Evolutionary conservation across 2,888 invertebrate genomes (phyloP), one percentile per base, ranked within the genome.

Genomic region (Drosophila mimica): DNA sequence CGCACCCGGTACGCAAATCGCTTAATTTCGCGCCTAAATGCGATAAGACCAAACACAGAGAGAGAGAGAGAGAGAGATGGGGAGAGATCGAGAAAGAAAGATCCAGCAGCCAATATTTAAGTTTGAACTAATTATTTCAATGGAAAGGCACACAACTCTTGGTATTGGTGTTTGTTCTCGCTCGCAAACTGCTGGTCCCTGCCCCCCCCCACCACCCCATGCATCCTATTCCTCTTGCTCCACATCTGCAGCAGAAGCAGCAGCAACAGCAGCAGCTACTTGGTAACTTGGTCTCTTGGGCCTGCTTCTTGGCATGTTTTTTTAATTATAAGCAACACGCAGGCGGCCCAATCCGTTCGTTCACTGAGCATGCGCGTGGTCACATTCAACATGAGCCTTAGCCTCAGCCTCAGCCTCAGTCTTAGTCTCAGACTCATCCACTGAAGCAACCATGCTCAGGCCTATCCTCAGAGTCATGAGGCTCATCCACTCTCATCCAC

Each of bases 51-150:
- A 20, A 46, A 15, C 25, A 4, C 46, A 46, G 46, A 46, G 46
- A 46, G 46, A n/a, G 40, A 38, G 30, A 30, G 30, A 30, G 30
- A 30, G 33, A 17, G 36, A 36, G 36, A 36, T 46, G 46, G 8
- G 25, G 2, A 8, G 46, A 46, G 46, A 46, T 46, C 15, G 46
- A 25, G 25, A 46, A 15, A 15, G 46, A 46, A 17, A 46, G 46
- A 46, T 46, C 25, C 52, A 43, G 72, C 79, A 88, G 82, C 84
- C 88, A 88, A 90, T 90, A 91, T 91, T 92, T 91, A 90, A 89
- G 90, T 90, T 88, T 91, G 90, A 87, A 88, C 91, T 92, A 92
- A 92, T 92, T 92, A 92, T 91, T 91, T 91, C 91, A 88, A 85
- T 88, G 91, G 91, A 91, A 91, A 90, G 82, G 87, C 90, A 91